Percentiles rank a stretch among this genome's conserved stretches.
Evolutionary conservation across 2,888 invertebrate species (phyloP).

Genomic region (Deilephila porcellus): DNA sequence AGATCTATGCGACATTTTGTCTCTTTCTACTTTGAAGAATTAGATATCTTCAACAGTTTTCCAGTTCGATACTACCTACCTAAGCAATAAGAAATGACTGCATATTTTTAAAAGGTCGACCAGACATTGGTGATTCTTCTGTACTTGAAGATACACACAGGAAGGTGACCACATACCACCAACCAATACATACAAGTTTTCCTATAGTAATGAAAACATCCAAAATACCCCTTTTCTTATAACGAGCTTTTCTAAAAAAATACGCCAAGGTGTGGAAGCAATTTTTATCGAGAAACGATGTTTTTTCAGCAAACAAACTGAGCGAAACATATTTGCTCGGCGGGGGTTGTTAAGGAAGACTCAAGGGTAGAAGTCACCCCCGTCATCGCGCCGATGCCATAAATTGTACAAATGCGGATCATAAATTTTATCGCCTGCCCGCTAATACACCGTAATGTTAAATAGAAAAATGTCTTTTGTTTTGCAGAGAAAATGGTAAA

Average conservation of each 20-base stretch:
- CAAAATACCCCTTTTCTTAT: not conserved
- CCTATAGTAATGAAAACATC: not conserved
- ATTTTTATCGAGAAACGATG: constrained; percentile 14
- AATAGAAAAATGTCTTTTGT: constrained; percentile 21
- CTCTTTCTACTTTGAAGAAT: no score
- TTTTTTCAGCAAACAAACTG: constrained; percentile 30
- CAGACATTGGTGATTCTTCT: no score
- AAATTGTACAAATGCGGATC: constrained; percentile 71
- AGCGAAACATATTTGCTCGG: constrained; percentile 30
- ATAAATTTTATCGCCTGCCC: constrained; percentile 72
- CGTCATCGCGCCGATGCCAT: constrained; percentile 54
- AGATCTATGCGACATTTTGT: no score
- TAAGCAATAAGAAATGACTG: no score
- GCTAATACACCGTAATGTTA: constrained; percentile 65
- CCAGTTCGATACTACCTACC: no score
- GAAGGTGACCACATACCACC: no score
- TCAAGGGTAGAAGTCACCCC: constrained; percentile 40
- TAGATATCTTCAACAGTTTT: no score
- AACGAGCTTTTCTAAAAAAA: not conserved
- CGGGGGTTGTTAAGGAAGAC: constrained; percentile 28
- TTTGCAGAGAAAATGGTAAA: not conserved
- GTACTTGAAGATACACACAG: no score
- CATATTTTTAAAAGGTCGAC: no score
- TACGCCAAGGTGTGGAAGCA: not conserved
- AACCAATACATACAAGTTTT: not conserved